Conservation (phyloP, 1,140 invertebrate species). For the Cheumatopsyche charites region DNA sequence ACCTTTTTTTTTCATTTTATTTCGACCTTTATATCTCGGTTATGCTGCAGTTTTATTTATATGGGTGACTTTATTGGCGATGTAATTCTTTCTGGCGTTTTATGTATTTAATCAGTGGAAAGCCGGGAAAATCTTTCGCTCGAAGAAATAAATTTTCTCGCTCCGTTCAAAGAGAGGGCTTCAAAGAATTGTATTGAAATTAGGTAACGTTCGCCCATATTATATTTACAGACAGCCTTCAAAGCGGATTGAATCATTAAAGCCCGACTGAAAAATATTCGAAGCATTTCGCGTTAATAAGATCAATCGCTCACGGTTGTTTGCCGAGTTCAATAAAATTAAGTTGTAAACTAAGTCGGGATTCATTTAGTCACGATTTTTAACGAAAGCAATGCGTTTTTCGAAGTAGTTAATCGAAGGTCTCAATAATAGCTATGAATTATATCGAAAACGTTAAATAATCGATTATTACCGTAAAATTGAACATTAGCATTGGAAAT, state of each 20-base stretch:
- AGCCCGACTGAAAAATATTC: too few relatives aligned
- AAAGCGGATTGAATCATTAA: too few relatives aligned
- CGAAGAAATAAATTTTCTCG: conserved; percentile 6
- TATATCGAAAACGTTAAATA: too few relatives aligned
- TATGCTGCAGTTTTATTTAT: conserved; percentile 1
- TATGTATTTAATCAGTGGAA: conserved; percentile 24
- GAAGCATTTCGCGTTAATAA: not conserved
- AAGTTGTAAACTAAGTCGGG: not conserved
- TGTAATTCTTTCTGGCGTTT: conserved; percentile 5
- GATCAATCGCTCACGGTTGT: conserved; percentile 5
- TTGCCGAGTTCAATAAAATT: not conserved
- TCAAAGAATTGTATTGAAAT: too few relatives aligned
- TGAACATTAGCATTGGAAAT: too few relatives aligned
- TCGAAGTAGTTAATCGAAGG: not conserved
- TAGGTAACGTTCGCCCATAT: too few relatives aligned
- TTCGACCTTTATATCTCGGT: not conserved
- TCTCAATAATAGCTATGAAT: too few relatives aligned
- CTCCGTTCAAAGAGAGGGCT: not conserved
- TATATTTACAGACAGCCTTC: too few relatives aligned
- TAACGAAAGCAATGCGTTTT: conserved; percentile 6
- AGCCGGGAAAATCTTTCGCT: not conserved
- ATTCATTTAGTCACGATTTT: conserved; percentile 17
- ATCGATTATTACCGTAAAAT: too few relatives aligned
- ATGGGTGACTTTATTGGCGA: not conserved
- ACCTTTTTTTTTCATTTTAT: not conserved